These are phyloP conservation scores for Lepetodrilus schrolli DNA, from an alignment of 2,888 invertebrate species.

Conservation along the genomic window DNA sequence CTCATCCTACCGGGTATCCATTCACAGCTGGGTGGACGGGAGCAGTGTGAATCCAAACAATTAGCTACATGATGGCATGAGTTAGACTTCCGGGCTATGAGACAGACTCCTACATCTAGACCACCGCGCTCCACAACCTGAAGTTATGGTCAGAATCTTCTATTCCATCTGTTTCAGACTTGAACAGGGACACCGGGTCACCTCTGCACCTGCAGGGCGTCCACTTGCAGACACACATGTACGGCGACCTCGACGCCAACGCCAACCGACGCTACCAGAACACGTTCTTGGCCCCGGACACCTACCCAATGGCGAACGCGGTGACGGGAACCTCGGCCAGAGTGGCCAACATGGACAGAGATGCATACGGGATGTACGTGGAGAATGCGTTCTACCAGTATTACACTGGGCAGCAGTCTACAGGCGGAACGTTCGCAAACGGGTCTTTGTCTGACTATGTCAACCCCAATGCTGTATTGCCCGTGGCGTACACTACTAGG, in stretches of 20 bases:
- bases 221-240: constrained; percentile 27
- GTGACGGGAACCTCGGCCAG: not conserved
- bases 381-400: constrained; percentile 40
- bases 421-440: constrained; percentile 34
- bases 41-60: too few species aligned
- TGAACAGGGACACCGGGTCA: not conserved
- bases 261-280: constrained; percentile 21
- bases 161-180: not conserved
- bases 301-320: not conserved
- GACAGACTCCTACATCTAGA: too few species aligned
- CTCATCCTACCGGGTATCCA: too few species aligned
- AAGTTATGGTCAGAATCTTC: not conserved
- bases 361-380: constrained; percentile 34
- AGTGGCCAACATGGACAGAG: constrained; percentile 36
- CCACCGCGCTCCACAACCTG: too few species aligned
- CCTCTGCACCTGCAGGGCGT: constrained; percentile 25
- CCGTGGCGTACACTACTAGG: constrained; percentile 31
- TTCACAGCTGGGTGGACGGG: too few species aligned
- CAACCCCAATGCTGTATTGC: constrained; percentile 48
- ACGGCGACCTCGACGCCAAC: constrained; percentile 20
- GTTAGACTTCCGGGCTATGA: too few species aligned
- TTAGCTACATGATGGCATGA: too few species aligned
- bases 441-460: constrained; percentile 46
- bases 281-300: not conserved
- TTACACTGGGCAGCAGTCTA: constrained; percentile 38